Evolutionary conservation across 2,797 vertebrate genomes (phyloP).

Genomic region (Muscicapa comitata): DNA sequence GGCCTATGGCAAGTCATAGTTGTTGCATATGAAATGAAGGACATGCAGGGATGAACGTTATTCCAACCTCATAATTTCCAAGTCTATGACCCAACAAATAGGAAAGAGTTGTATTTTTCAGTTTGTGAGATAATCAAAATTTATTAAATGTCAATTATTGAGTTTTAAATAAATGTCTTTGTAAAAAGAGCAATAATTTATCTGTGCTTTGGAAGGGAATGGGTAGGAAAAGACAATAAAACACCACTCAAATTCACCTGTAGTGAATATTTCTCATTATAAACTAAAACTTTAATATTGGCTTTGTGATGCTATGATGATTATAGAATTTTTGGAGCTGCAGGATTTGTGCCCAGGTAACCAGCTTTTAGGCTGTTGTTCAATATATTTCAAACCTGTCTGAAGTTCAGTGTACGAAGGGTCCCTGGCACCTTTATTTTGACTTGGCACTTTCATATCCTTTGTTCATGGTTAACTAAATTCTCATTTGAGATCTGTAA

Average conservation of each 20-base stretch:
- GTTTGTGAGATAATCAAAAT: neutral
- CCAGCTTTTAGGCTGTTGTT: neutral
- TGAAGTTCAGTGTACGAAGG: neutral
- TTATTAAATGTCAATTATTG: neutral
- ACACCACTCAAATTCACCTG: neutral
- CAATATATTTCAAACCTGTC: neutral
- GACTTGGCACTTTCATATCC: neutral
- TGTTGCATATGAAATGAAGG: neutral
- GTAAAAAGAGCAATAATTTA: neutral
- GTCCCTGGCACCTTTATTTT: neutral
- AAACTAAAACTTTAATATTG: neutral
- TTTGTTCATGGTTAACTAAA: neutral
- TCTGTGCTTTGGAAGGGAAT: neutral
- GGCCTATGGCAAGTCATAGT: fast-evolving
- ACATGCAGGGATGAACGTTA: neutral
- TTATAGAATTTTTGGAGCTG: neutral
- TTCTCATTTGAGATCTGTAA: neutral
- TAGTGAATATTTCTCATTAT: neutral
- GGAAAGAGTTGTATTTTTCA: neutral
- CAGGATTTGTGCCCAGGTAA: neutral
- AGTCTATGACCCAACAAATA: neutral
- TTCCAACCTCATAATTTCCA: neutral
- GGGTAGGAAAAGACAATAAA: neutral
- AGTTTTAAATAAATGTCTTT: neutral
- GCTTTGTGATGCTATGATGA: neutral